A percentile compares a stretch with the other conserved stretches of the same genome.
Conservation (phyloP, 2,113 vertebrate genomes). For the Chaetodon auriga region DNA sequence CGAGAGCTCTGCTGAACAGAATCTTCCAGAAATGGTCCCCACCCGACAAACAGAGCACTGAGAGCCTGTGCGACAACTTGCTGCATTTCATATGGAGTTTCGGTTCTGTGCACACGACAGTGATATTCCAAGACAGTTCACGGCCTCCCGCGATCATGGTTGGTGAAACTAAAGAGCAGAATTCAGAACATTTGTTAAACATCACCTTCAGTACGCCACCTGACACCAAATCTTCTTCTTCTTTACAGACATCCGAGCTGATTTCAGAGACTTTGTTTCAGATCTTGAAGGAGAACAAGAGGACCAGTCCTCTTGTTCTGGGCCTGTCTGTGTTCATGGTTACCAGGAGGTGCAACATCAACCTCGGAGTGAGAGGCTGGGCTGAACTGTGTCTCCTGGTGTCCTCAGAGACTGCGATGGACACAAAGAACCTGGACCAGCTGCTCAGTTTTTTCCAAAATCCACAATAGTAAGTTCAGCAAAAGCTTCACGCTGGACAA, state of each 20-base stretch:
- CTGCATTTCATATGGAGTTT: accelerated
- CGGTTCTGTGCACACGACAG: accelerated
- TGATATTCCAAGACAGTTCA: accelerated
- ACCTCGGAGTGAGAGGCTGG: constrained; percentile 64
- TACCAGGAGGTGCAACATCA: accelerated
- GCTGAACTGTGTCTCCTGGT: constrained; percentile 72
- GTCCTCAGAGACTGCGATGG: constrained; percentile 45
- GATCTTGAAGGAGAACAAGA: constrained; percentile 47
- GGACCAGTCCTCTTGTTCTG: constrained; percentile 43
- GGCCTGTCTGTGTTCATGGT: constrained; percentile 73
- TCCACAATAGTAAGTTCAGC: constrained; percentile 55
- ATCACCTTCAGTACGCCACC: accelerated
- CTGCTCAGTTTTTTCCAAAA: accelerated
- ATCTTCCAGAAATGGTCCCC: constrained; percentile 75
- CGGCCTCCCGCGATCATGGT: constrained; percentile 8
- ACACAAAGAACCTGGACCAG: constrained; percentile 36
- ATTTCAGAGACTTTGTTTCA: constrained; percentile 64
- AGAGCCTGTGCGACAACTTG: constrained; percentile 38
- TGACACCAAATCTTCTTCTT: background rate
- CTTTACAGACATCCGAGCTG: constrained; percentile 61
- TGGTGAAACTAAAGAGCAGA: background rate
- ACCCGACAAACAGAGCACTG: constrained; percentile 41
- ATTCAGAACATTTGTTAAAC: accelerated
- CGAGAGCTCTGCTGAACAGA: constrained; percentile 51
- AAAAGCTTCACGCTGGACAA: background rate